phyloP scores from a whole-genome alignment of 1,140 invertebrate genomes.

The Magallana angulata region DNA sequence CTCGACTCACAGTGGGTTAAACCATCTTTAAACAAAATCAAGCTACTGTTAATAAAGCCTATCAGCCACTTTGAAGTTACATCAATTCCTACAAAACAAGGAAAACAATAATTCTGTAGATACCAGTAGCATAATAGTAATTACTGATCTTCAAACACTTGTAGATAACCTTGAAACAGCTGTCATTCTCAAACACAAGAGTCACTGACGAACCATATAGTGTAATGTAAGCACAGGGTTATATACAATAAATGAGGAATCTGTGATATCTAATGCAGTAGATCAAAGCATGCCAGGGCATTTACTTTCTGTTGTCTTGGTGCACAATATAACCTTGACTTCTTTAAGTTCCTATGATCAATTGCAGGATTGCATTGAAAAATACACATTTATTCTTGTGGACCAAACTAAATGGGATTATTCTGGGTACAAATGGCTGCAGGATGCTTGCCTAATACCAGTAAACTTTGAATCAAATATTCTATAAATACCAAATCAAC shows the following conservation, averaged over 20 bases:
- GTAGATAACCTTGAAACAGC: conserved; percentile 24
- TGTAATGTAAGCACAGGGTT: not conserved
- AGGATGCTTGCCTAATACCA: no score
- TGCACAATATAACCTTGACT: not conserved
- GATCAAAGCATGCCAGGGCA: not conserved
- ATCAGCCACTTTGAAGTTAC: not conserved
- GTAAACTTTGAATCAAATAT: no score
- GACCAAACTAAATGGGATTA: no score
- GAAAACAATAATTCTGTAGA: conserved; percentile 23
- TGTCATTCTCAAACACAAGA: not conserved
- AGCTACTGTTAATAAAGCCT: not conserved
- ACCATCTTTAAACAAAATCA: no score
- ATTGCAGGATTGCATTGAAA: no score
- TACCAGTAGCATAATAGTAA: conserved; percentile 2
- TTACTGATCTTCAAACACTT: not conserved
- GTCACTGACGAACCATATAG: not conserved
- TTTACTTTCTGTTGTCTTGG: not conserved
- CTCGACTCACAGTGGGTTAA: no score
- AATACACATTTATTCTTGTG: no score
- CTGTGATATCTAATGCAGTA: not conserved
- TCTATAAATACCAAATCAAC: no score
- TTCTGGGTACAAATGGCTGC: no score
- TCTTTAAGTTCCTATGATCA: no score
- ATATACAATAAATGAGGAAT: not conserved
- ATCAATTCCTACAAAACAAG: not conserved